These are phyloP conservation scores for Coelopa pilipes DNA, from an alignment of 2,888 invertebrate species.

Conservation along the genomic window DNA sequence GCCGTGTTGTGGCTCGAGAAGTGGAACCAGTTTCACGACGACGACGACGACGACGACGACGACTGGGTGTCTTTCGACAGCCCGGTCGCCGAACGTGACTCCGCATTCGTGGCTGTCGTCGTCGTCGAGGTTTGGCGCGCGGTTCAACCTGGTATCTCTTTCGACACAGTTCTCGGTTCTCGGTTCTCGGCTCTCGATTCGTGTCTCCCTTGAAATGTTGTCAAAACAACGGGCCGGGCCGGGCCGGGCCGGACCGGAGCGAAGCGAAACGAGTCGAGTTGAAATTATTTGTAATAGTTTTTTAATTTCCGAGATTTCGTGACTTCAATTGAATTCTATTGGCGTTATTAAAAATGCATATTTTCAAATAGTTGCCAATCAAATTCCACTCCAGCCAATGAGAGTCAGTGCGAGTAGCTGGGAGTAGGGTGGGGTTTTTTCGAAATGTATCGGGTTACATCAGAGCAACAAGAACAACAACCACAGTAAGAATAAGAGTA, in stretches of 20 bases:
- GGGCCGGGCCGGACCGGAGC: no score
- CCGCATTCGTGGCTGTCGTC: not conserved
- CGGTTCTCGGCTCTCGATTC: no score
- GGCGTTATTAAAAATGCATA: slow-evolving; percentile 10
- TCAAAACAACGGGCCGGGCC: no score
- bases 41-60: slow-evolving; percentile 6
- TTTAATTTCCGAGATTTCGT: not conserved
- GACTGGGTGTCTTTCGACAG: not conserved
- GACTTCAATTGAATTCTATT: slow-evolving; percentile 24
- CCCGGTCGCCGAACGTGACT: slow-evolving; percentile 5
- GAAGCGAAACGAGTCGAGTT: no score
- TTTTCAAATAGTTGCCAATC: slow-evolving; percentile 3
- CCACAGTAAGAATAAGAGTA: no score
- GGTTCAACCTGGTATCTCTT: no score
- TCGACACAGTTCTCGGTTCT: not conserved
- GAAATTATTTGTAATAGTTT: no score
- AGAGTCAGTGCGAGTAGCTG: not conserved
- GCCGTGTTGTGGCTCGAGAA: not conserved
- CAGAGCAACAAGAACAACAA: not conserved
- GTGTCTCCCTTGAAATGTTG: no score
- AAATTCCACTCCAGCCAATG: not conserved
- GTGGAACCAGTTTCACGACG: slow-evolving; percentile 19
- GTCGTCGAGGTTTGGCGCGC: not conserved
- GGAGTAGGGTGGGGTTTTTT: not conserved
- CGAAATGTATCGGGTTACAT: not conserved